Conservation (phyloP, 1,140 invertebrate species). For the Zaprionus camerounensis region DNA sequence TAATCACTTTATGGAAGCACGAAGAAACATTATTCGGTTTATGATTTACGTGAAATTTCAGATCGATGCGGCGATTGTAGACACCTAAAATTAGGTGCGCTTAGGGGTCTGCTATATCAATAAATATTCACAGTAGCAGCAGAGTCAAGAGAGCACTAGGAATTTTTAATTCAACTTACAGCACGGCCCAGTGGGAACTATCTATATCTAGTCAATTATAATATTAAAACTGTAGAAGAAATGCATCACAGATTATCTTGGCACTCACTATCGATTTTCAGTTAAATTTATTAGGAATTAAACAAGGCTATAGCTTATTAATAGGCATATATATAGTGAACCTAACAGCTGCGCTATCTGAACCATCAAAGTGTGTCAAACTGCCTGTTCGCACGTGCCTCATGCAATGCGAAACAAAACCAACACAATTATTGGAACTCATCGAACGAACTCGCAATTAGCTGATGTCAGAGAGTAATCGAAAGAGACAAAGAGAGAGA, state of each 20-base stretch:
- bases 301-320: background rate
- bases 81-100: background rate
- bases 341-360: constrained; percentile 32
- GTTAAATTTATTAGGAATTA: background rate
- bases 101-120: background rate
- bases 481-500: background rate
- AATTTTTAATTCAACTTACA: background rate
- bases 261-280: constrained; percentile 1
- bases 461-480: constrained; percentile 32
- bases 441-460: constrained; percentile 14
- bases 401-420: background rate
- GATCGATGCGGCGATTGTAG: background rate
- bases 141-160: background rate
- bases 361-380: constrained; percentile 18
- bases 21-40: background rate
- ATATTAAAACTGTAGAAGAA: background rate
- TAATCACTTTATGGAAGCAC: constrained; percentile 25
- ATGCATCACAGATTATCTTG: background rate
- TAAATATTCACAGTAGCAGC: background rate
- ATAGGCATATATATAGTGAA: constrained; percentile 10
- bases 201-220: background rate
- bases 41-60: background rate
- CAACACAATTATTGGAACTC: constrained; percentile 15
- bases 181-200: background rate
- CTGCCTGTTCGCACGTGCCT: background rate